These are phyloP conservation scores for Himalopsyche anomala DNA, from an alignment of 2,888 invertebrate species.

Conservation along the genomic window DNA sequence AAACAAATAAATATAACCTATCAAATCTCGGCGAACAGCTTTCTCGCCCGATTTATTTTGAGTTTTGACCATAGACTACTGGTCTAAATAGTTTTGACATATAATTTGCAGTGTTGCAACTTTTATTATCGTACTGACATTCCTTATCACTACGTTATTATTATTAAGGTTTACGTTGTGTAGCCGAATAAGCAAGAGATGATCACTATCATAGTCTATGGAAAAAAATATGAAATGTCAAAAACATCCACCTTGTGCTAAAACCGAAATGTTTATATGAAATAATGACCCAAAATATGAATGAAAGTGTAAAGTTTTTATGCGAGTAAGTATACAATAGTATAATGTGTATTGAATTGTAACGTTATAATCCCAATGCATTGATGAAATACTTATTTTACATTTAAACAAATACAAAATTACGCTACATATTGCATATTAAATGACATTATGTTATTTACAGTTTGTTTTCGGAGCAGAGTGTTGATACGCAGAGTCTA, in stretches of 20 bases:
- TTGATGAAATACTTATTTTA: neutral
- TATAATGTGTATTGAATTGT: neutral
- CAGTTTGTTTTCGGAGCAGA: constrained; percentile 85
- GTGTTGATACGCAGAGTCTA: constrained; percentile 84
- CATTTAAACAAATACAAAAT: neutral
- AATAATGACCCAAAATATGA: constrained; percentile 69
- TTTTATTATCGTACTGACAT: too few species aligned
- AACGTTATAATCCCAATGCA: neutral
- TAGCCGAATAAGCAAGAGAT: too few species aligned
- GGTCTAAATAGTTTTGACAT: neutral
- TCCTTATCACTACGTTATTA: too few species aligned
- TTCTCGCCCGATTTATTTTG: neutral
- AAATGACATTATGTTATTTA: constrained; percentile 68
- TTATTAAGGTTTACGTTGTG: too few species aligned
- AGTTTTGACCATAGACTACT: neutral
- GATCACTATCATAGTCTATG: neutral
- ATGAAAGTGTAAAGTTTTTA: constrained; percentile 76
- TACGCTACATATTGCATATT: neutral
- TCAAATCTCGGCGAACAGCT: neutral
- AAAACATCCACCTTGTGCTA: constrained; percentile 10
- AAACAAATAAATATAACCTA: constrained; percentile 19
- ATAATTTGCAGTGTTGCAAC: neutral
- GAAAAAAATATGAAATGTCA: constrained; percentile 36
- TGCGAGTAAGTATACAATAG: constrained; percentile 72
- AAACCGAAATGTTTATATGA: neutral